These are phyloP conservation scores for Mesoclemmys tuberculata DNA, from an alignment of 2,113 vertebrate genomes.

Conservation along the genomic window DNA sequence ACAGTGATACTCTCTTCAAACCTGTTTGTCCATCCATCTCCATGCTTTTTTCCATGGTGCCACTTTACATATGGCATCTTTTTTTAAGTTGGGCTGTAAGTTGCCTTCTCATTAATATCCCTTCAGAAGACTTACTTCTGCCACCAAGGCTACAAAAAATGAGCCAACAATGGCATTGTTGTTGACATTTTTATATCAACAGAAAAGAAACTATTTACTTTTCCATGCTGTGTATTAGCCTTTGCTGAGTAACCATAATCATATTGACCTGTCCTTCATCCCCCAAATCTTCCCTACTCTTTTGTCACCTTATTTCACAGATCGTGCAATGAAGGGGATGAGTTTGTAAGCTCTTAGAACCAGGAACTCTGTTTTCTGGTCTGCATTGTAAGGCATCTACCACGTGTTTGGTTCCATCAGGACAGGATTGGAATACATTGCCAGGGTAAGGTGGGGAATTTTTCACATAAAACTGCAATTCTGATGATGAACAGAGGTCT, in stretches of 20 bases:
- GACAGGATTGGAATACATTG: neutral
- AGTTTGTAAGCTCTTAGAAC: neutral
- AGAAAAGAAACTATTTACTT: neutral
- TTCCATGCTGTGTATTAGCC: neutral
- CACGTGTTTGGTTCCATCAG: neutral
- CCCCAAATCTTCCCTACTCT: neutral
- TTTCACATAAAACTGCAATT: conserved; percentile 13
- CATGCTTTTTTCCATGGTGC: neutral
- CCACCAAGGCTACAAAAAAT: neutral
- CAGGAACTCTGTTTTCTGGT: neutral
- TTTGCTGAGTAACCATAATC: neutral
- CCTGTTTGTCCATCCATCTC: neutral
- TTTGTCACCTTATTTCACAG: neutral
- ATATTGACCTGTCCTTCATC: neutral
- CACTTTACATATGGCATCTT: neutral
- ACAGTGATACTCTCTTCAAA: neutral
- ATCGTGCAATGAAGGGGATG: too few relatives aligned
- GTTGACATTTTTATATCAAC: neutral
- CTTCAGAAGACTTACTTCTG: neutral
- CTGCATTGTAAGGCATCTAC: neutral
- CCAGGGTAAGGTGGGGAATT: neutral
- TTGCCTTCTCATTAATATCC: neutral
- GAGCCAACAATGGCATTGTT: neutral
- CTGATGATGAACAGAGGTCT: conserved; percentile 15
- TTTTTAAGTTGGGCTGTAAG: neutral